These are phyloP conservation scores for Lepidurus couesii DNA, from an alignment of 1,140 invertebrate species.

Conservation along the genomic window DNA sequence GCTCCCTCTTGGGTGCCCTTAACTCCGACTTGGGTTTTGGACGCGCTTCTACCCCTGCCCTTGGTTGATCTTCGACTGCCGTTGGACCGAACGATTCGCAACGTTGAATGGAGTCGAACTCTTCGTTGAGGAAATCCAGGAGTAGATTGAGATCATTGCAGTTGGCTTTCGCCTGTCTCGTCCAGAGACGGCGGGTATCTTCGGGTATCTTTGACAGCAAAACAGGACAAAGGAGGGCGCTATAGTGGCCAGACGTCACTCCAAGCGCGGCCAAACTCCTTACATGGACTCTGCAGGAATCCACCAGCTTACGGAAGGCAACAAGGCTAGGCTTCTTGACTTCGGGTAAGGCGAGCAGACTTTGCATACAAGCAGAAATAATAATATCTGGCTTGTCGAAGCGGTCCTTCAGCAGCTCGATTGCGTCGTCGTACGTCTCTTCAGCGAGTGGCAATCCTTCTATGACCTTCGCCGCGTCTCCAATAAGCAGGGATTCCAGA, in stretches of 20 bases:
- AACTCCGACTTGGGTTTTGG: not conserved
- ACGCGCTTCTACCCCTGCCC: not conserved
- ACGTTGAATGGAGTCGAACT: not conserved
- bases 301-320: not conserved
- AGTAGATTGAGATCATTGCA: not conserved
- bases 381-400: not conserved
- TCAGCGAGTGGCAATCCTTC: not conserved
- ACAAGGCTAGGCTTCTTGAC: not conserved
- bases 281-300: not conserved
- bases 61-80: not conserved
- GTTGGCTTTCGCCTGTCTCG: not conserved
- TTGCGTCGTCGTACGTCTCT: slow-evolving; percentile 6
- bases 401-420: not conserved
- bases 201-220: slow-evolving; percentile 1
- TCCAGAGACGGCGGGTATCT: not conserved
- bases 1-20: not conserved
- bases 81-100: not conserved
- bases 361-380: not conserved
- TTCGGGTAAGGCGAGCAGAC: not conserved
- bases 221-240: slow-evolving; percentile 5
- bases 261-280: not conserved
- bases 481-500: not conserved
- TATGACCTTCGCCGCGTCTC: not conserved
- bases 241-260: not conserved
- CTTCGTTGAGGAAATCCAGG: not conserved